Base-by-base conservation (phyloP, 2,888 invertebrate genomes). In the Octodonta nipae region DNA sequence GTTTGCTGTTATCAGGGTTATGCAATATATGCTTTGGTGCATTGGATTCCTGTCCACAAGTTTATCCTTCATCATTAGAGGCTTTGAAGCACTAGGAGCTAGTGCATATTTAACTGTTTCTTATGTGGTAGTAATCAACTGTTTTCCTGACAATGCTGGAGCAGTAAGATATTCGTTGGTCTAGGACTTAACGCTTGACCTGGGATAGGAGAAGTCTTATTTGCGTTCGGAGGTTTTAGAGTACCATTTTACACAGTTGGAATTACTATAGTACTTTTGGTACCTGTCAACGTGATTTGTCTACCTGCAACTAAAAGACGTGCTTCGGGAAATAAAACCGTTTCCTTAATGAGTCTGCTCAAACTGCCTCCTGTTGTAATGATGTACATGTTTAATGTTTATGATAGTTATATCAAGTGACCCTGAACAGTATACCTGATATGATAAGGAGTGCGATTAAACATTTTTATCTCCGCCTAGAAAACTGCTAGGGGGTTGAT, bases 111-210 rank as follows among this genome's bases (percentile, higher is more conserved):
- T 78, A 5, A 82, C 82, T 1, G 78, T 83, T 16, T 74, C 77
- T 49, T 82, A 79, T 51, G 80, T 83, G 28, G 77, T 79, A 49
- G 74, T 83, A 5, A 76, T 80, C 27, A 73, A 78, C 53, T 68
- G 76, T 13, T 84, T 83, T 55, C 82, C 82, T 0, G 73, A 80
- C 42, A 73, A 72, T 52, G 74, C 81, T 10, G 76, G 80, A 16
- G 72, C 78, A 1, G 78, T 82, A 16, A 65, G 83, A 81, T 81
- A 0, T 82, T 80, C 48, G 78, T 79, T 11, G 83, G 83, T 1
- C 61, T 84, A 3, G 85, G 85, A 24, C 73, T 84, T 74, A 80
- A 81, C 43, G 73, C 76, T 7, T 84, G 84, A 4, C 85, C 85
- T 0, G 80, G 82, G 3, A 67, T 84, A 20, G 85, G 85, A 13